Evolutionary conservation across 2,113 vertebrate species (phyloP).

Genomic region (Hippocampus comes): DNA sequence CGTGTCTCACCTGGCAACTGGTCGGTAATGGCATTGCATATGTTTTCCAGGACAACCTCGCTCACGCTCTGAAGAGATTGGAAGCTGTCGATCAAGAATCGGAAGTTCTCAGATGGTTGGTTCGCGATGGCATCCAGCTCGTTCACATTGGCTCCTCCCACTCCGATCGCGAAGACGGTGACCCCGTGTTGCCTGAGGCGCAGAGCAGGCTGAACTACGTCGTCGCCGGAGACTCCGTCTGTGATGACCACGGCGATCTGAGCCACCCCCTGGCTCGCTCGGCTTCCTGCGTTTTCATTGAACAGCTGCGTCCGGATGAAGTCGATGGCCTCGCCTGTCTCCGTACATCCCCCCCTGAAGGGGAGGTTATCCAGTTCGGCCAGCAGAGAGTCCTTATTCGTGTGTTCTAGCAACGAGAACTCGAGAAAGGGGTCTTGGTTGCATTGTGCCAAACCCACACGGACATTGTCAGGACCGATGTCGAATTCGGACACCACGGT

Average conservation of each 20-base stretch:
- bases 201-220: slow-evolving; percentile 35
- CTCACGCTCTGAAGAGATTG: slow-evolving; percentile 60
- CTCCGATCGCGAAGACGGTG: slow-evolving; percentile 73
- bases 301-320: too few species aligned
- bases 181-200: slow-evolving; percentile 65
- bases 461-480: too few species aligned
- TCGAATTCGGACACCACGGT: too few species aligned
- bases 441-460: too few species aligned
- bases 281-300: too few species aligned
- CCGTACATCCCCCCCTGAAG: too few species aligned
- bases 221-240: slow-evolving; percentile 72
- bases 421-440: too few species aligned
- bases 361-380: too few species aligned
- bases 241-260: slow-evolving; percentile 79
- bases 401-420: too few species aligned
- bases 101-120: slow-evolving; percentile 66
- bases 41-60: slow-evolving; percentile 53
- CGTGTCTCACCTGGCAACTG: slow-evolving; percentile 62
- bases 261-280: slow-evolving; percentile 27
- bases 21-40: slow-evolving; percentile 69
- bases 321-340: too few species aligned
- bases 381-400: too few species aligned
- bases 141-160: slow-evolving; percentile 53
- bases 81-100: slow-evolving; percentile 61
- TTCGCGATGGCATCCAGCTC: slow-evolving; percentile 35